Conservation (phyloP, 2,113 vertebrate genomes). For the Riparia riparia region DNA sequence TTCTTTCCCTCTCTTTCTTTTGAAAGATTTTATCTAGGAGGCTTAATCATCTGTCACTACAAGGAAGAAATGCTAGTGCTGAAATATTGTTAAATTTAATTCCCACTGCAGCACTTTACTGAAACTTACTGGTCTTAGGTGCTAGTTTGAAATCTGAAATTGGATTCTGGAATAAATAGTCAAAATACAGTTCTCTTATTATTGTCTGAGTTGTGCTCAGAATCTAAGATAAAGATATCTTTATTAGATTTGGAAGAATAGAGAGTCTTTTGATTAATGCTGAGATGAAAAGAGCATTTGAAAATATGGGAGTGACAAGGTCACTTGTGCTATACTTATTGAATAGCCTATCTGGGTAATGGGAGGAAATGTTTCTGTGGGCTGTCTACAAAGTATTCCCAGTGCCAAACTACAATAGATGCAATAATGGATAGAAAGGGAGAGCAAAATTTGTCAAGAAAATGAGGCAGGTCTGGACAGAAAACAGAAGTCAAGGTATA, state of each 20-base stretch:
- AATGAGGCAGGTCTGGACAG: not conserved
- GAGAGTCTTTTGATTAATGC: not conserved
- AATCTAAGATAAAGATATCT: not conserved
- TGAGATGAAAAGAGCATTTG: not conserved
- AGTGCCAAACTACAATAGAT: not conserved
- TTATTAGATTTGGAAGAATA: not conserved
- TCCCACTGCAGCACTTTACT: not conserved
- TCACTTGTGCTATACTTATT: not conserved
- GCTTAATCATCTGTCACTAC: not conserved
- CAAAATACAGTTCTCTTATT: not conserved
- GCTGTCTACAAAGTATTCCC: not conserved
- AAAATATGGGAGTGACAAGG: not conserved
- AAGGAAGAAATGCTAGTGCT: not conserved
- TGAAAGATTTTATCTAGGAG: not conserved
- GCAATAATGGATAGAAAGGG: not conserved
- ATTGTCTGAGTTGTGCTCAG: not conserved
- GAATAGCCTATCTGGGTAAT: not conserved
- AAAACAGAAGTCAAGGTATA: not conserved
- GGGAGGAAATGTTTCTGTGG: not conserved
- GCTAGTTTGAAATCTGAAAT: not conserved
- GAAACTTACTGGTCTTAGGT: not conserved
- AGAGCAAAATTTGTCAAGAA: not conserved
- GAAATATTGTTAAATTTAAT: not conserved
- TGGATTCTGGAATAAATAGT: constrained; percentile 3
- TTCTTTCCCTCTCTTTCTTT: not conserved